These are phyloP conservation scores for Mesocricetus auratus DNA, from an alignment of 2,113 vertebrate genomes.

Conservation along the genomic window DNA sequence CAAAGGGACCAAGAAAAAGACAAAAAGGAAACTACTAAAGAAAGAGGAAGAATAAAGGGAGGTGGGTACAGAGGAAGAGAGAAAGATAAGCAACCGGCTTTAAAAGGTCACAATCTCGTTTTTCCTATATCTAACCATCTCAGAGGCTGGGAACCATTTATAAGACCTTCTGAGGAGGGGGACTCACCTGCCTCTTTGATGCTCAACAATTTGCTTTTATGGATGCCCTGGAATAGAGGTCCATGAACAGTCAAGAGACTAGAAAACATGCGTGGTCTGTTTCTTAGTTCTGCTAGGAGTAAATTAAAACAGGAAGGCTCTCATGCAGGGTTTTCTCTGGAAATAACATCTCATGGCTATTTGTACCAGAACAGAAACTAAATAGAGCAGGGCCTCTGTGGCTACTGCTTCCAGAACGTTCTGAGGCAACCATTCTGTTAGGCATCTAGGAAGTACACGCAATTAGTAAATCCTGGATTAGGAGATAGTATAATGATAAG, in stretches of 20 bases:
- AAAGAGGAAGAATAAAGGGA: not conserved
- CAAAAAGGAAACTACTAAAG: not conserved
- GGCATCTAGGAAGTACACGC: not conserved
- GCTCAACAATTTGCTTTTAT: not conserved
- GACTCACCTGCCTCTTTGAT: not conserved
- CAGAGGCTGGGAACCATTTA: not conserved
- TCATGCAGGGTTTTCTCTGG: not conserved
- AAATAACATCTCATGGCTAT: constrained; percentile 7
- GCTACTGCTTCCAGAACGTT: constrained; percentile 64
- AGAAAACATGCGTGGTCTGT: not conserved
- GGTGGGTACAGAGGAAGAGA: not conserved
- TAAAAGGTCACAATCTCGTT: not conserved
- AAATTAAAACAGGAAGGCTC: not conserved
- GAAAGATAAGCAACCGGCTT: not conserved
- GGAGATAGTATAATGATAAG: not conserved
- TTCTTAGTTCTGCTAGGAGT: not conserved
- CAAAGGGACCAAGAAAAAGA: not conserved
- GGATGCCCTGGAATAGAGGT: not conserved
- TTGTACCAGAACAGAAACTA: not conserved
- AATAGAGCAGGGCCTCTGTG: not conserved
- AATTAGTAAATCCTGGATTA: not conserved
- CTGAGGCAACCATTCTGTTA: not conserved
- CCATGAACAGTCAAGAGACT: not conserved
- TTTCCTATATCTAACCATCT: not conserved
- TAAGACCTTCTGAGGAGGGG: not conserved